phyloP scores from a whole-genome alignment of 2,888 invertebrate species.

The Lochmaea crataegi region DNA sequence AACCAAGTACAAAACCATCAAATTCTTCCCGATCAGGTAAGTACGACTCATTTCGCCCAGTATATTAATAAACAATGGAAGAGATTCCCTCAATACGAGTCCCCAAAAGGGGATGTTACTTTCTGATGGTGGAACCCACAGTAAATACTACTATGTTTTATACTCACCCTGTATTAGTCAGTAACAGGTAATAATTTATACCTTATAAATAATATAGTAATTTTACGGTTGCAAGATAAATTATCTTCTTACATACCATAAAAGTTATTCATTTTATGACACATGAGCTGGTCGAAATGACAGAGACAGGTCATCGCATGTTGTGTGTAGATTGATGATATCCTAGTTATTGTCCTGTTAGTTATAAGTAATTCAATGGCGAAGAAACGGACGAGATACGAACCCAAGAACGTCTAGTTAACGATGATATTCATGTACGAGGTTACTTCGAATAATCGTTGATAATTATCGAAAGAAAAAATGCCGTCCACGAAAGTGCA shows the following conservation, averaged over 20 bases:
- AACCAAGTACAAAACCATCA: conserved; percentile 61
- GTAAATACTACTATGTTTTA: no score
- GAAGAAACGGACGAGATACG: conserved; percentile 12
- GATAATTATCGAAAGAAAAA: neutral
- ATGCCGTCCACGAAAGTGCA: conserved; percentile 29
- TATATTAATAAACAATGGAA: no score
- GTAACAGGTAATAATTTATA: neutral
- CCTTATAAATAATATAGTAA: conserved; percentile 1
- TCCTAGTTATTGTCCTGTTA: conserved; percentile 21
- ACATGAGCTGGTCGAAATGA: no score
- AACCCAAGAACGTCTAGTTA: neutral
- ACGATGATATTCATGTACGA: neutral
- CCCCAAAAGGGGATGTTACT: no score
- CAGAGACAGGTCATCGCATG: neutral
- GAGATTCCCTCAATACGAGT: no score
- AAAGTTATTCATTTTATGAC: conserved; percentile 2
- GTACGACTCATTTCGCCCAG: no score
- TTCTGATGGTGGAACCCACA: no score
- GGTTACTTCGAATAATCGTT: no score
- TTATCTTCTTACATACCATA: neutral
- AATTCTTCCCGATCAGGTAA: conserved; percentile 63
- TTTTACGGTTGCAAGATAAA: neutral
- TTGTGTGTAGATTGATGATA: conserved; percentile 17
- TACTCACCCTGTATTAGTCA: neutral
- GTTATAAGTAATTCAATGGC: conserved; percentile 23